These are phyloP conservation scores for Mionectes macconnelli DNA, from an alignment of 2,113 vertebrate genomes.

Conservation along the genomic window DNA sequence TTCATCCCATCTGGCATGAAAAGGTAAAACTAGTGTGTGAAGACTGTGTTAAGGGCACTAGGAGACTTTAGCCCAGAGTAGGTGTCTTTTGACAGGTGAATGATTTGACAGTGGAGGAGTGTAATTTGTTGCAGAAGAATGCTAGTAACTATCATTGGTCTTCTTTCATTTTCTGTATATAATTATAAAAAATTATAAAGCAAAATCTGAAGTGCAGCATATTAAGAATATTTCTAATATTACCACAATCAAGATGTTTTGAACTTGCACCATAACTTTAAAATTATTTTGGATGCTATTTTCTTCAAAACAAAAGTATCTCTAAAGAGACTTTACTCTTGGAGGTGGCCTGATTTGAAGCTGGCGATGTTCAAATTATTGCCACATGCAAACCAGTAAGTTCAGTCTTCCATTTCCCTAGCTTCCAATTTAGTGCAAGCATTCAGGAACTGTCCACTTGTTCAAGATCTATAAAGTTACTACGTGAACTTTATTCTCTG, in stretches of 20 bases:
- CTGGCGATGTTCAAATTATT: not conserved
- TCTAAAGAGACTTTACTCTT: not conserved
- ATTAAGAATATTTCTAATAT: not conserved
- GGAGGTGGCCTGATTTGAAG: not conserved
- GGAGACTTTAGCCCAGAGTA: not conserved
- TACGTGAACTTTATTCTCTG: slow-evolving; percentile 61
- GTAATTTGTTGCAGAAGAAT: not conserved
- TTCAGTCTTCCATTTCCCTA: not conserved
- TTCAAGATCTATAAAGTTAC: slow-evolving; percentile 47
- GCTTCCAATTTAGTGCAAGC: slow-evolving; percentile 4
- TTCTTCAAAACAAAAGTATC: not conserved
- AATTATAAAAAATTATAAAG: not conserved
- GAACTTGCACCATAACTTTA: not conserved
- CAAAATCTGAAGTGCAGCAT: not conserved
- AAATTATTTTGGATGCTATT: not conserved
- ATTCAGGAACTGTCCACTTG: not conserved
- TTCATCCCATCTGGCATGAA: not conserved
- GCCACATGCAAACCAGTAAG: not conserved
- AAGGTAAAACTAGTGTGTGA: not conserved
- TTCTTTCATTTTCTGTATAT: not conserved
- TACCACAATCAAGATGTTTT: not conserved
- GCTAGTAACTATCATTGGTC: fast-evolving
- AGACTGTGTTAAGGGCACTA: not conserved
- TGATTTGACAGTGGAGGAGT: not conserved
- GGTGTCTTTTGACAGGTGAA: not conserved